Evolutionary conservation across 2,113 vertebrate genomes (phyloP), one percentile per base, ranked within the genome.

Genomic region (Platanista minor): DNA sequence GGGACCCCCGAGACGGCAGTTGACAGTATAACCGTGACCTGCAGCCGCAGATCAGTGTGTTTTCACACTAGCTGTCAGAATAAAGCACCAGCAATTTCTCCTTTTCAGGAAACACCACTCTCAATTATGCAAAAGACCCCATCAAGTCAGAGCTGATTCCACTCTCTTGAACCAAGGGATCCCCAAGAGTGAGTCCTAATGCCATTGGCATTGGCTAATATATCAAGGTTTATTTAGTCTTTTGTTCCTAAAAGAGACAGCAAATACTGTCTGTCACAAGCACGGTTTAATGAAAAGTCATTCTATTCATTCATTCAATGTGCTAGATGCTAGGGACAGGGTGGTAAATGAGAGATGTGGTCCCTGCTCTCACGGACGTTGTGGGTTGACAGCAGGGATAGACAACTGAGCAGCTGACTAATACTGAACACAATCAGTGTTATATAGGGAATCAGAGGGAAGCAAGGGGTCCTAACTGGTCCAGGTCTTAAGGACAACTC

Each of bases 171-270:
- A 90, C 57, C 62, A 78, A 57, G 12, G 31, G 17, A 41, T 13
- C 54, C 78, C 87, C 8, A 3, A 67, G 54, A 64, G 5, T 67
- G 20, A 74, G 33, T 59, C 74, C 57, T 91, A 49, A 41, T n/a
- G 15, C n/a, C 33, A 54, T 1, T 13, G 54, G 78, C 20, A 49
- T 52, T 0, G 3, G 49, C 62, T 86, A 67, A 49, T 31, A 54
- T 33, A 41, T 67, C 77, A 77, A 43, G 23, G 29, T n/a, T n/a
- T 82, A 64, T 81, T 67, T 36, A 86, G 88, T 59, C 66, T 95
- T 95, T 72, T 61, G 33, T 74, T 54, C 27, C 46, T 84, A 69
- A 94, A 80, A 74, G 39, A 77, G n/a, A 57, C 43, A 72, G 69
- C 25, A 89, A 39, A 61, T n/a, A 66, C 39, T 39, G 27, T 49